These are phyloP conservation scores for Ennomos fuscantarius DNA, from an alignment of 2,888 invertebrate genomes.

Conservation along the genomic window DNA sequence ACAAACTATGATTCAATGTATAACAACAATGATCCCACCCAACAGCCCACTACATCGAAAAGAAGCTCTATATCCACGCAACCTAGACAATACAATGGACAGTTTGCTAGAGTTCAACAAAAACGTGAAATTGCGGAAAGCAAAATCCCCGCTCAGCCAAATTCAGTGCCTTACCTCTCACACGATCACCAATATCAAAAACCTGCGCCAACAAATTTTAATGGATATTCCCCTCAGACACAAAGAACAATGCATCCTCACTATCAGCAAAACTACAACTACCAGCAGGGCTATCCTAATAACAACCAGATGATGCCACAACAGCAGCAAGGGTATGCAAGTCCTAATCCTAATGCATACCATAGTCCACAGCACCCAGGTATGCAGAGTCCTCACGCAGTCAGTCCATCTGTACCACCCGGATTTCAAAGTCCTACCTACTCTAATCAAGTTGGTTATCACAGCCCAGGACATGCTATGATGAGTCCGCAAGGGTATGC, in stretches of 20 bases:
- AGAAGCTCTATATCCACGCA: conserved; percentile 70
- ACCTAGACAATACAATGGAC: conserved; percentile 70
- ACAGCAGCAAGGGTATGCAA: conserved; percentile 68
- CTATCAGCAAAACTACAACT: conserved; percentile 72
- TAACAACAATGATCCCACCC: conserved; percentile 70
- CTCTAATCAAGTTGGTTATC: conserved; percentile 71
- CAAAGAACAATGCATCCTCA: conserved; percentile 60
- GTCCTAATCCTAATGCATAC: conserved; percentile 69
- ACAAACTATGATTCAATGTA: conserved; percentile 79
- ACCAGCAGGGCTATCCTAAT: conserved; percentile 68
- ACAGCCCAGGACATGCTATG: conserved; percentile 72
- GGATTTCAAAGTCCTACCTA: conserved; percentile 78
- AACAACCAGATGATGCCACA: conserved; percentile 69
- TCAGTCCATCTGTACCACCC: conserved; percentile 66
- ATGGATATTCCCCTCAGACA: conserved; percentile 73
- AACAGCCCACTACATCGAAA: conserved; percentile 69
- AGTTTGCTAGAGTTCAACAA: conserved; percentile 65
- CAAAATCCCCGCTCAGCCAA: conserved; percentile 49
- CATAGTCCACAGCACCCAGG: conserved; percentile 75
- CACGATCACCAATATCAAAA: conserved; percentile 82
- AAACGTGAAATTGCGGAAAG: conserved; percentile 67
- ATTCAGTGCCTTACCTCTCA: conserved; percentile 69
- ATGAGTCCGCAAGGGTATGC: conserved; percentile 75
- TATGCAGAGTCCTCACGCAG: conserved; percentile 73
- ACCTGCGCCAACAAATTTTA: conserved; percentile 61